Evolutionary conservation across 2,113 vertebrate genomes (phyloP).

Genomic region (Notarius quadriscutis): DNA sequence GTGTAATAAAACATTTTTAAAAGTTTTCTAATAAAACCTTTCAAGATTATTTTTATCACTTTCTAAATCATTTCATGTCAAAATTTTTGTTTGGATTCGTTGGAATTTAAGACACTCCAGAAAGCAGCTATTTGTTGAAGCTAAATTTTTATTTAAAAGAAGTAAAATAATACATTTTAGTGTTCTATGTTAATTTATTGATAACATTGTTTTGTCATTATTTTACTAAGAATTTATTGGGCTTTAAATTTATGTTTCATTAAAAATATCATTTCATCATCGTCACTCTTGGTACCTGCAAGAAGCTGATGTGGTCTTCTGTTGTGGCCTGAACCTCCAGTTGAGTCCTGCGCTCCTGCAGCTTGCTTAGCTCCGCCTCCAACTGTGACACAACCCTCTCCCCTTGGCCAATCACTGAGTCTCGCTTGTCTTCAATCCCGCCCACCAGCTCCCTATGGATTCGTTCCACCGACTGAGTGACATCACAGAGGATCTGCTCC

Average conservation of each 20-base stretch:
- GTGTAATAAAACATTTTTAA: neutral
- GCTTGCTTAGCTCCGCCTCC: constrained; percentile 63
- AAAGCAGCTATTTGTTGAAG: neutral
- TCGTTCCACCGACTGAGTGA: constrained; percentile 57
- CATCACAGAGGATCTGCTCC: constrained; percentile 62
- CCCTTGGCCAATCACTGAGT: constrained; percentile 63
- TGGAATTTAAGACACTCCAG: neutral
- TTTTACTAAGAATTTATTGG: neutral
- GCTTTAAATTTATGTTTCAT: neutral
- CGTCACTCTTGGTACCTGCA: constrained; percentile 62
- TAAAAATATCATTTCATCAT: neutral
- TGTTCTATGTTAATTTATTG: neutral
- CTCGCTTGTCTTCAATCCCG: constrained; percentile 62
- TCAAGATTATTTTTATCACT: too few relatives aligned
- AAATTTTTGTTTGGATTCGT: too few relatives aligned
- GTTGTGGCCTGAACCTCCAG: constrained; percentile 70
- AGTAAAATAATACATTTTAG: neutral
- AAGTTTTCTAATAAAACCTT: too few relatives aligned
- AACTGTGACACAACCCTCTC: constrained; percentile 52
- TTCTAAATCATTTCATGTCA: too few relatives aligned
- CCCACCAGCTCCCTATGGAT: constrained; percentile 65
- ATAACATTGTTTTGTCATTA: neutral
- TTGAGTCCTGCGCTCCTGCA: constrained; percentile 56
- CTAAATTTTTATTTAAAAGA: neutral
- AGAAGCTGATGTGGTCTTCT: constrained; percentile 75